Conservation (phyloP, 2,113 vertebrate genomes). For the Datnioides undecimradiatus region DNA sequence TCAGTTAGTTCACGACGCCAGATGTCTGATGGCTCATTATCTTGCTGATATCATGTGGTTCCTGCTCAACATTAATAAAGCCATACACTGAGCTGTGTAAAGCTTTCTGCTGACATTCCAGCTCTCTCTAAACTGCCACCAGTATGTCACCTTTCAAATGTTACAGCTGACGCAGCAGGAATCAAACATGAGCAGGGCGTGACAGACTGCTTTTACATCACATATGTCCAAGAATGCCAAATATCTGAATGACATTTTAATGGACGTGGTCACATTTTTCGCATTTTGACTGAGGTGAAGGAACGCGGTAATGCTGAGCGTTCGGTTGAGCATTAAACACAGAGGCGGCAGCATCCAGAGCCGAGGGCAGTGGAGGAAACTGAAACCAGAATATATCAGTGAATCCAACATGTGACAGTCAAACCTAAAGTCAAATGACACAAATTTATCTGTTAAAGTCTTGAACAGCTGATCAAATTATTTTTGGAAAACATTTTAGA, state of each 20-base stretch:
- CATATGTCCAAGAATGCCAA: slow-evolving; percentile 44
- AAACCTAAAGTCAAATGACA: slow-evolving; percentile 22
- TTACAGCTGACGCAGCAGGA: slow-evolving; percentile 33
- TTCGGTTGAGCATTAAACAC: slow-evolving; percentile 63
- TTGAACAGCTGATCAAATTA: neutral
- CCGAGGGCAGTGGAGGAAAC: neutral
- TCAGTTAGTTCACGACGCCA: too few relatives aligned
- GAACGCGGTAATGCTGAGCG: slow-evolving; percentile 54
- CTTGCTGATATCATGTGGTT: neutral
- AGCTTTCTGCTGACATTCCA: neutral
- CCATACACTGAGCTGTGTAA: neutral
- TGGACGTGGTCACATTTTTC: slow-evolving; percentile 52
- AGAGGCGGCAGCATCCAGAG: slow-evolving; percentile 22
- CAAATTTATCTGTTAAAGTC: slow-evolving; percentile 9
- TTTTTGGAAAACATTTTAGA: neutral
- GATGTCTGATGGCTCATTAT: neutral
- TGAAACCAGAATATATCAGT: neutral
- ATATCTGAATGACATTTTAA: slow-evolving; percentile 43
- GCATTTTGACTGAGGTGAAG: slow-evolving; percentile 47
- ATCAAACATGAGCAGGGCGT: neutral
- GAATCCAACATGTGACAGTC: slow-evolving; percentile 17
- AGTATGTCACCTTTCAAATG: too few relatives aligned
- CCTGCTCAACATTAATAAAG: too few relatives aligned
- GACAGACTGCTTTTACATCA: slow-evolving; percentile 4
- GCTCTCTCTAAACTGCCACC: too few relatives aligned